Conservation (phyloP, 2,113 vertebrate species). For the Podocnemis expansa region DNA sequence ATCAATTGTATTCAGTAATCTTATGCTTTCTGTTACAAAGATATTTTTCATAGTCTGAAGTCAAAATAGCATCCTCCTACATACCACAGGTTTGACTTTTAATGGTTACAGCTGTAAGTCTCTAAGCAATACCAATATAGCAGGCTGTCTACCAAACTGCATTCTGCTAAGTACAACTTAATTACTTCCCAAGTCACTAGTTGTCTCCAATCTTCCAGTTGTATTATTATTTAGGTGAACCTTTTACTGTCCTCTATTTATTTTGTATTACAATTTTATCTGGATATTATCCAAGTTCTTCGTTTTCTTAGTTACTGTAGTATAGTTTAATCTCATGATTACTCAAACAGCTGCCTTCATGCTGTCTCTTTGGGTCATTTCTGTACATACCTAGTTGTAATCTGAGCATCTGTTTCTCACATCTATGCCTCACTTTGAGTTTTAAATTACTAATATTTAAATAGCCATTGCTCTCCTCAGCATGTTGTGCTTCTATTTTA, state of each 20-base stretch:
- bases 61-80: not conserved
- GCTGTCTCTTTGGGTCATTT: constrained; percentile 25
- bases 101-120: not conserved
- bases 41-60: not conserved
- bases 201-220: not conserved
- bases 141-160: not conserved
- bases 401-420: constrained; percentile 2
- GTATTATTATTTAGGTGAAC: not conserved
- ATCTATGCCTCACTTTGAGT: constrained; percentile 27
- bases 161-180: not conserved
- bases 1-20: not conserved
- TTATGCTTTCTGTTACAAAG: not conserved
- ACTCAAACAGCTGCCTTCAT: not conserved
- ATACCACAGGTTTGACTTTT: not conserved
- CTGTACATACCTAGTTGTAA: constrained; percentile 9
- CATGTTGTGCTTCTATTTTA: constrained; percentile 33
- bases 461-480: constrained; percentile 37
- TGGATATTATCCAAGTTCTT: not conserved
- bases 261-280: not conserved
- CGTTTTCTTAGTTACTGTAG: not conserved
- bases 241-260: not conserved
- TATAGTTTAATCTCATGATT: not conserved
- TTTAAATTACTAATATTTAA: constrained; percentile 54
- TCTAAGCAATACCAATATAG: not conserved
- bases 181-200: not conserved